phyloP scores from a whole-genome alignment of 2,888 invertebrate genomes.

The Atrina japonica region DNA sequence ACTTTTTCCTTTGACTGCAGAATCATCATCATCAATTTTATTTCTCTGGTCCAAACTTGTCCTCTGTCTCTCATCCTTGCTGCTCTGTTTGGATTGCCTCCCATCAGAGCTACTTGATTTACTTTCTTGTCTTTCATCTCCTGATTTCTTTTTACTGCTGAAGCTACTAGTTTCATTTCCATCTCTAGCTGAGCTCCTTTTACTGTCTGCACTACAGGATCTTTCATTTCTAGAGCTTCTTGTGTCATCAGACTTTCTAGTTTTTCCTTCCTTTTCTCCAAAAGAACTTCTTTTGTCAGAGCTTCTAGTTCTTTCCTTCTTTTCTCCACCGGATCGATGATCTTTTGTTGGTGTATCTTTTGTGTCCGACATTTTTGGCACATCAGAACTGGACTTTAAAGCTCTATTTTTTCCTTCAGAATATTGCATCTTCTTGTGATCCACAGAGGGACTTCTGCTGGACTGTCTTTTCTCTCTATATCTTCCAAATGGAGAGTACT shows the following conservation, averaged over 20 bases:
- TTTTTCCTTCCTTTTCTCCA: too few relatives aligned
- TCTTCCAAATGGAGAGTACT: background rate
- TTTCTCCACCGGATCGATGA: too few relatives aligned
- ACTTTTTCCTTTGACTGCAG: background rate
- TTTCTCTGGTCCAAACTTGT: background rate
- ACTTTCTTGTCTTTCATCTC: background rate
- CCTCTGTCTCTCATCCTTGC: background rate
- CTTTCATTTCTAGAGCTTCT: background rate
- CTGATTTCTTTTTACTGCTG: background rate
- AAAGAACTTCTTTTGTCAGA: too few relatives aligned
- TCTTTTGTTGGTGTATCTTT: too few relatives aligned
- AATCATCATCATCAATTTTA: background rate
- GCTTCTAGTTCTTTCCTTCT: too few relatives aligned
- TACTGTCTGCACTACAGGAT: background rate
- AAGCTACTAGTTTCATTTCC: background rate
- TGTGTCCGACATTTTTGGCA: too few relatives aligned
- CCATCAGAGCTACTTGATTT: too few relatives aligned
- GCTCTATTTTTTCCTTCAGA: too few relatives aligned
- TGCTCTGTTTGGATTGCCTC: background rate
- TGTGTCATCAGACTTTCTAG: background rate
- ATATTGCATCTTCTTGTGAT: too few relatives aligned
- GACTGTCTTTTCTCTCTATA: background rate
- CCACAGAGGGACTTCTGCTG: too few relatives aligned
- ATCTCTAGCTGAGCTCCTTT: background rate
- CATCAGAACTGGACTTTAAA: too few relatives aligned